Evolutionary conservation across 1,140 invertebrate species (phyloP), one percentile per base, ranked within the genome.

Genomic region (Tetranychus urticae): DNA sequence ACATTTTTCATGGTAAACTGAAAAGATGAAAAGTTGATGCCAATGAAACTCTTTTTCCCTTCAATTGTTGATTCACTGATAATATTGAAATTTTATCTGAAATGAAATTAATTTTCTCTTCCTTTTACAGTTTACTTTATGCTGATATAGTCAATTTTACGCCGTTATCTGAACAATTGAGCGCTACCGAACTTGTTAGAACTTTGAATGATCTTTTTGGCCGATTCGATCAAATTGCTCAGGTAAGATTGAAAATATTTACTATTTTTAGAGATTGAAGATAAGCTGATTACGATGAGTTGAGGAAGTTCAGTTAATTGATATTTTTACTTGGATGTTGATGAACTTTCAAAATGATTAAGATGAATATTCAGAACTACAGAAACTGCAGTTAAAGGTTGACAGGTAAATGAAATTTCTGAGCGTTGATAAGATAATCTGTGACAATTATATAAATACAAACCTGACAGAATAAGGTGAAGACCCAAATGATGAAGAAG

Each of bases 91-190:
- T 23, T 23, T 23, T 23, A 23, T 23, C 23, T 23, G n/a, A 47
- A 47, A n/a, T 47, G 58, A 23, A 23, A 23, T 23, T 23, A 23
- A 23, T 23, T 23, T 6, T 39, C 23, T 23, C 23, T 23, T 23
- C 23, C 23, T 23, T 23, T 23, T 23, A 31, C 66, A 85, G 90
- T 71, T 97, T 98, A 68, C 76, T 97, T 0, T 98, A 96, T 72
- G 93, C 94, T 13, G 94, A 98, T 70, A 97, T 98, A 67, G 94
- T 94, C 75, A 89, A 89, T 60, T 96, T 96, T 68, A 96, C 91
- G 62, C 86, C 87, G 63, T 73, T 91, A 67, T 86, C 88, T 5
- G 88, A 82, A 72, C 80, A 86, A 68, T 96, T 83, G 70, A 88
- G 82, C 60, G 86, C 88, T 14, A 86, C 90, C 69, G 86, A 92